A percentile compares a stretch with the other conserved stretches of the same genome.
phyloP scores from a whole-genome alignment of 2,113 vertebrate genomes.

The Crotalus viridis region DNA sequence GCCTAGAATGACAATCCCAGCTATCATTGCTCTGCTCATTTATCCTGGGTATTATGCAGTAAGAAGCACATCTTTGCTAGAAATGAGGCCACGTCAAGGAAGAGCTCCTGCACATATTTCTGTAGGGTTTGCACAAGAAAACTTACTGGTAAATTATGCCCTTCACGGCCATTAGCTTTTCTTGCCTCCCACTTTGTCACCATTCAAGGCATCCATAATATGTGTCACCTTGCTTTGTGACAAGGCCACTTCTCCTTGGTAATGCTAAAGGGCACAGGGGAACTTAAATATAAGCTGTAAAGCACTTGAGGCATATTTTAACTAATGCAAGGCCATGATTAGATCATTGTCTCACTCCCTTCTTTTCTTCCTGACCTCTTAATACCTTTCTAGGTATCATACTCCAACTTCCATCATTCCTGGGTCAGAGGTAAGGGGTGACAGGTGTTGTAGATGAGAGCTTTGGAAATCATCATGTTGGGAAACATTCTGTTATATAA shows the following conservation, averaged over 20 bases:
- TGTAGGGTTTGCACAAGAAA: neutral
- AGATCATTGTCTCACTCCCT: neutral
- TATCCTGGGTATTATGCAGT: too few species aligned
- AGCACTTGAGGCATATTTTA: neutral
- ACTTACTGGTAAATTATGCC: neutral
- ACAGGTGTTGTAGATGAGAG: neutral
- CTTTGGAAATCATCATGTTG: neutral
- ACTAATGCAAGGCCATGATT: neutral
- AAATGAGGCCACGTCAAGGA: neutral
- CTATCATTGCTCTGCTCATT: neutral
- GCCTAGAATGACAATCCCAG: neutral
- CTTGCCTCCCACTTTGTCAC: neutral
- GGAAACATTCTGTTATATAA: neutral
- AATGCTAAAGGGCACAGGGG: neutral
- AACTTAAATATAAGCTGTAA: neutral
- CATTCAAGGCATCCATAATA: neutral
- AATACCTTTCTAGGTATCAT: neutral
- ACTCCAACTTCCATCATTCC: neutral
- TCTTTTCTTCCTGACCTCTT: neutral
- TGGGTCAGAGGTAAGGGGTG: neutral
- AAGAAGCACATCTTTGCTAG: neutral
- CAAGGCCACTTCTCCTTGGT: conserved; percentile 6
- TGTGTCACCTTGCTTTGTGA: conserved; percentile 28
- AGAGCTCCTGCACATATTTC: neutral
- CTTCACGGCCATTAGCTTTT: neutral